These are phyloP conservation scores for Bombylius major DNA, from an alignment of 2,888 invertebrate genomes.

Conservation along the genomic window DNA sequence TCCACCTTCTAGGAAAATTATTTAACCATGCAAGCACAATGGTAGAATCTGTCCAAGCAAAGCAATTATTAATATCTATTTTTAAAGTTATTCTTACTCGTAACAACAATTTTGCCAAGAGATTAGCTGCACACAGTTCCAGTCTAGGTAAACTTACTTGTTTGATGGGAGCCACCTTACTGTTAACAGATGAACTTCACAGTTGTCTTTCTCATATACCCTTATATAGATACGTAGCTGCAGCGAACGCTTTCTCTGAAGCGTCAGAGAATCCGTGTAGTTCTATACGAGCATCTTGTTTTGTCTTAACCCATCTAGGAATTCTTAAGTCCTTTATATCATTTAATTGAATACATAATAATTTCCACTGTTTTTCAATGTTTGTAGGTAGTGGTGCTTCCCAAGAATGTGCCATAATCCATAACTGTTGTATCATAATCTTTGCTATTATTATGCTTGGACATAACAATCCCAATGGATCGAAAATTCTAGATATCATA, in stretches of 20 bases:
- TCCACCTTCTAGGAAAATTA: no score
- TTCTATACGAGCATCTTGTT: background rate
- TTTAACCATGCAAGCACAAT: no score
- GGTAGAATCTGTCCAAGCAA: no score
- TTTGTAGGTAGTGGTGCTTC: background rate
- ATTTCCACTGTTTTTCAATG: slow-evolving; percentile 1
- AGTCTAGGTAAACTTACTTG: no score
- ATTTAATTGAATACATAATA: background rate
- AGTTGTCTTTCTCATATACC: no score
- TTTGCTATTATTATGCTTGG: slow-evolving; percentile 2
- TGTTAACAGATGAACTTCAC: no score
- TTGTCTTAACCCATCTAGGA: background rate
- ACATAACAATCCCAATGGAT: slow-evolving; percentile 6
- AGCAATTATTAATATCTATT: no score
- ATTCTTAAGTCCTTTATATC: background rate
- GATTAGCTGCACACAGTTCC: no score
- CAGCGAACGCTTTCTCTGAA: slow-evolving; percentile 5
- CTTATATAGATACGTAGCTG: background rate
- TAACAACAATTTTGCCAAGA: no score
- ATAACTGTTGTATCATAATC: slow-evolving; percentile 3
- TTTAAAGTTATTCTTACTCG: no score
- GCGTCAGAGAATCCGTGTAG: slow-evolving; percentile 6
- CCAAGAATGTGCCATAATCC: background rate
- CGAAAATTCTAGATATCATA: background rate
- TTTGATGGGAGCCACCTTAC: background rate